Base-by-base conservation (phyloP, 2,888 invertebrate species). In the Pachymerium ferrugineum region DNA sequence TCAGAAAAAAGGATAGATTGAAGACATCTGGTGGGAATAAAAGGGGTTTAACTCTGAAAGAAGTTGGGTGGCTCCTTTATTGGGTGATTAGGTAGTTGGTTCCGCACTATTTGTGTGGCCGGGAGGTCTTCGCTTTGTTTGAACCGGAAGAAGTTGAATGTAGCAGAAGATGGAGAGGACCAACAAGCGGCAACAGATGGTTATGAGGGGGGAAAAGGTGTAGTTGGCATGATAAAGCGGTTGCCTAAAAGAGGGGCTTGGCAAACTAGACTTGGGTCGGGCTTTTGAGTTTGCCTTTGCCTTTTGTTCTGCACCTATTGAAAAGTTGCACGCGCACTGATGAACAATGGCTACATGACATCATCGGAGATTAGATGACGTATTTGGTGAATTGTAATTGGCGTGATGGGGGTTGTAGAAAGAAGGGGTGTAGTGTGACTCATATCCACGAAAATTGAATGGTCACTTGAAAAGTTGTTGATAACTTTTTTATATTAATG, bases 151-250 rank as follows among this genome's bases (percentile, higher is more conserved):
- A 25, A 28, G 62, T 62, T 6, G 62, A 28, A 62, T 62, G 8
- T 10, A 8, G 47, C 22, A 3, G 47, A 19, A 47, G 22, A 47
- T 16, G 19, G 47, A 19, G 19, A 16, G 47, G 62, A 28, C 62
- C 62, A 62, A n/a, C 25, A 62, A 62, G 62, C 28, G 62, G 62
- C 62, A 62, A 62, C 62, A 62, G 62, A 62, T 62, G 62, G 62
- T 62, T 62, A 12, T 10, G 62, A 62, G 28, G 62, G 62, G n/a
- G 62, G 62, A 25, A 62, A 62, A 62, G 62, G 62, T 62, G 62
- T 62, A 62, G 62, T 25, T 62, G 25, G 62, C 62, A 62, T 62
- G 62, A 62, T 62, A 62, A 62, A 62, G 28, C 62, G 62, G 62
- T 25, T n/a, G 25, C 25, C 28, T 22, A 62, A 62, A 28, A 47